Evolutionary conservation across 2,888 invertebrate species (phyloP), one percentile per base, ranked within the genome.

Genomic region (Lingula anatina): DNA sequence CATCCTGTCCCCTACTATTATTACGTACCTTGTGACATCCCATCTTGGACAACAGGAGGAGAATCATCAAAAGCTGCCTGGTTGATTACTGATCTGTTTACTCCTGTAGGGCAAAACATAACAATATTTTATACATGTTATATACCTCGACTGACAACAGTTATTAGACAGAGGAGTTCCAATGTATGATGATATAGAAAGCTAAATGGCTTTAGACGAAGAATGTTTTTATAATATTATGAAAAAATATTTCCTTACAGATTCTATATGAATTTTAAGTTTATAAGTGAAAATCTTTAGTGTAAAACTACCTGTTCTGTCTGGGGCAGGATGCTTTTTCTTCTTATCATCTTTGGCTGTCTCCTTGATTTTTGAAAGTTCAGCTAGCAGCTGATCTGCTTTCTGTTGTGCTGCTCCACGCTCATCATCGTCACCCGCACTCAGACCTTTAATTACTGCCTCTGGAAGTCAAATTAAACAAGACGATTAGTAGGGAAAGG

Each of bases 41-140:
- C 53, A n/a, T 54, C 55, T 43, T 46, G n/a, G 21, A n/a, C n/a
- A n/a, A n/a, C n/a, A n/a, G n/a, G n/a, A n/a, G n/a, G n/a, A n/a
- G n/a, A n/a, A 46, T 51, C 47, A n/a, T 53, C 42, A 37, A 50
- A 58, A 2, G 60, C 50, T 26, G 50, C 50, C 49, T 62, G 65
- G 60, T 74, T 74, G 35, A 74, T 71, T 2, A 65, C 55, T 3
- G 70, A 68, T 42, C 66, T 65, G 51, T 64, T 69, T 38, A 72
- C 65, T 21, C 65, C 66, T 66, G 51, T 12, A 51, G 49, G 43
- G 39, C 21, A n/a, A 49, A 39, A 36, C 25, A 50, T n/a, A n/a
- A n/a, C n/a, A n/a, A n/a, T n/a, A n/a, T n/a, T n/a, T n/a, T n/a
- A n/a, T n/a, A n/a, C n/a, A n/a, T n/a, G n/a, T n/a, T n/a, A n/a